phyloP scores from a whole-genome alignment of 2,888 invertebrate species.

The Altica lythri region DNA sequence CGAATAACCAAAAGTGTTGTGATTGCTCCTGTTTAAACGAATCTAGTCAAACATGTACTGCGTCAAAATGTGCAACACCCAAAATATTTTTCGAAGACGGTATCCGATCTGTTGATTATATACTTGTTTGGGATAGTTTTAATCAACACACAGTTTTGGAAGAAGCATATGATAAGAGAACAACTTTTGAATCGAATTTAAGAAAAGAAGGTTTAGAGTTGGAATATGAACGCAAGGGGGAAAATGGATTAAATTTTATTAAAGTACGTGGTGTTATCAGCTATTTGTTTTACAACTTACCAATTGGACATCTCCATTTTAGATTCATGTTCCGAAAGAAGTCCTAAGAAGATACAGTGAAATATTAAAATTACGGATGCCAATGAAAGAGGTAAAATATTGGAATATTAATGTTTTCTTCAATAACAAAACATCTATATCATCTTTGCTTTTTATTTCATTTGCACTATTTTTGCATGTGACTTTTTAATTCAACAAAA shows the following conservation, averaged over 20 bases:
- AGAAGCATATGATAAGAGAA: slow-evolving; percentile 59
- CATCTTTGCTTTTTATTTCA: no score
- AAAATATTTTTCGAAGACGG: slow-evolving; percentile 74
- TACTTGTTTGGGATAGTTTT: slow-evolving; percentile 74
- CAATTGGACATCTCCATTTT: slow-evolving; percentile 50
- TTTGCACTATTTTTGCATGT: no score
- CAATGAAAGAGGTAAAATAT: slow-evolving; percentile 87
- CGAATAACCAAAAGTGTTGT: slow-evolving; percentile 2
- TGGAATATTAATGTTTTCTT: no score
- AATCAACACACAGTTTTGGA: slow-evolving; percentile 59
- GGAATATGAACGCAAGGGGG: slow-evolving; percentile 70
- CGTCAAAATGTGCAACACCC: slow-evolving; percentile 54
- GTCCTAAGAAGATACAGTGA: slow-evolving; percentile 88
- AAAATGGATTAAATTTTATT: slow-evolving; percentile 74
- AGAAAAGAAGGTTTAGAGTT: slow-evolving; percentile 74
- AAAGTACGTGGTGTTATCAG: slow-evolving; percentile 61
- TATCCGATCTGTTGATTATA: slow-evolving; percentile 74
- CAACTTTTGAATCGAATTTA: slow-evolving; percentile 73
- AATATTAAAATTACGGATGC: slow-evolving; percentile 89
- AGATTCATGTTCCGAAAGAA: slow-evolving; percentile 85
- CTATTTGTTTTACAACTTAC: background rate
- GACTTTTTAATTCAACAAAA: no score
- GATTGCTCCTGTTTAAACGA: slow-evolving; percentile 19
- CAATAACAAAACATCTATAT: no score
- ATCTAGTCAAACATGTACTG: slow-evolving; percentile 33